Evolutionary conservation across 2,888 invertebrate genomes (phyloP).

Genomic region (Pyrocoelia pectoralis): DNA sequence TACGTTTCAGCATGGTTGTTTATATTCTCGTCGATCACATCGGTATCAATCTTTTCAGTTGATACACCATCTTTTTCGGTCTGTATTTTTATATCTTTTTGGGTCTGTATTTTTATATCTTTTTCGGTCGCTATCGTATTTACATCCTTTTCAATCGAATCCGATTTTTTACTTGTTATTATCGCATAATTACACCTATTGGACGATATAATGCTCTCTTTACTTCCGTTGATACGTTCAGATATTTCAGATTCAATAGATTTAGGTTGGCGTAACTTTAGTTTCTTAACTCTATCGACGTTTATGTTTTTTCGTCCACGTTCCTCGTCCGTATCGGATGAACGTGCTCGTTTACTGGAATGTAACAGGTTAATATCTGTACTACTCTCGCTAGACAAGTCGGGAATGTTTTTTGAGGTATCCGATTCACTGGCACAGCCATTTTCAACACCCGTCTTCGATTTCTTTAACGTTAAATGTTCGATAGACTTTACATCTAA

Average conservation of each 20-base stretch:
- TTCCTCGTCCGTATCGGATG: constrained; percentile 18
- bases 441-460: constrained; percentile 45
- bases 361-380: background rate
- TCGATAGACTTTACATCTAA: constrained; percentile 49
- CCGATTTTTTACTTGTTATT: background rate
- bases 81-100: background rate
- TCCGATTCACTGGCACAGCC: constrained; percentile 53
- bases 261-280: constrained; percentile 31
- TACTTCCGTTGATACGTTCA: background rate
- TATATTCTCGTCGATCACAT: background rate
- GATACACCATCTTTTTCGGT: too few species aligned
- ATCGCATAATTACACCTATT: constrained; percentile 26
- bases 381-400: constrained; percentile 54
- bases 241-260: background rate
- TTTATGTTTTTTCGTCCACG: constrained; percentile 36
- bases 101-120: background rate
- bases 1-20: background rate
- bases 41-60: too few species aligned
- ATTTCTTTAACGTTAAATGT: constrained; percentile 43
- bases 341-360: constrained; percentile 19
- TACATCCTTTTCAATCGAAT: too few species aligned
- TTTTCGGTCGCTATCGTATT: background rate
- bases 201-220: constrained; percentile 25
- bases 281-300: constrained; percentile 35
- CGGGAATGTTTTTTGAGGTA: constrained; percentile 59